Percentiles rank a stretch among this genome's conserved stretches.
Evolutionary conservation across 1,140 invertebrate genomes (phyloP).

Genomic region (Drosophila oshimai): DNA sequence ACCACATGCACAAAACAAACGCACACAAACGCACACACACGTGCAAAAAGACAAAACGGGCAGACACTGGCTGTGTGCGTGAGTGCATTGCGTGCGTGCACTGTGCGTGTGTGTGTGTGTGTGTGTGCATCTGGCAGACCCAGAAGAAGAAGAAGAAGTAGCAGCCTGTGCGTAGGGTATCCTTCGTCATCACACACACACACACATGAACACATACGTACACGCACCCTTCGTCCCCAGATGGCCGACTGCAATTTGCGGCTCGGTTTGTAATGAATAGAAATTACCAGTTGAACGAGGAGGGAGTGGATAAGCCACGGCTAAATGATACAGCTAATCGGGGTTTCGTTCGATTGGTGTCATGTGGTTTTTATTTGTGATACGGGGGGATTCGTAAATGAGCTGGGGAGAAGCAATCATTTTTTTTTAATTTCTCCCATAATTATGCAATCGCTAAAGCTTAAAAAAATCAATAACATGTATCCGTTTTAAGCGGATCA

Average conservation of each 20-base stretch:
- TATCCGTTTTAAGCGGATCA: no score
- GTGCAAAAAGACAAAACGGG: slow-evolving; percentile 21
- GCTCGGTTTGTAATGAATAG: slow-evolving; percentile 29
- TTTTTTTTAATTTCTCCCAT: no score
- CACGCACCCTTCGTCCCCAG: slow-evolving; percentile 23
- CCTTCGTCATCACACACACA: no score
- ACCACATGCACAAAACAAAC: slow-evolving; percentile 46
- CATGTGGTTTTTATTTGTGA: neutral
- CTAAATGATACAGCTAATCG: slow-evolving; percentile 32
- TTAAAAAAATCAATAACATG: no score
- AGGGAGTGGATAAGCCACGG: neutral
- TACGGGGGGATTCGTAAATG: neutral
- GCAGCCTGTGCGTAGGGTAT: slow-evolving; percentile 30
- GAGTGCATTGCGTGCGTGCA: slow-evolving; percentile 48
- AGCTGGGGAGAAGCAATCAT: neutral
- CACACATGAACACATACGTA: slow-evolving; percentile 4
- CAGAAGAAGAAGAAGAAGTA: neutral
- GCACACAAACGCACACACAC: slow-evolving; percentile 1
- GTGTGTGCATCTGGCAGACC: slow-evolving; percentile 19
- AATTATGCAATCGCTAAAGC: no score
- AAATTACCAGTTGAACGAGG: neutral
- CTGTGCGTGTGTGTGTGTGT: slow-evolving; percentile 17
- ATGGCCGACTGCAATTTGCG: slow-evolving; percentile 27
- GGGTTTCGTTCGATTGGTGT: neutral
- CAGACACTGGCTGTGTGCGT: slow-evolving; percentile 60